These are phyloP conservation scores for Stenotaenia linearis DNA, from an alignment of 2,888 invertebrate genomes.

Conservation along the genomic window DNA sequence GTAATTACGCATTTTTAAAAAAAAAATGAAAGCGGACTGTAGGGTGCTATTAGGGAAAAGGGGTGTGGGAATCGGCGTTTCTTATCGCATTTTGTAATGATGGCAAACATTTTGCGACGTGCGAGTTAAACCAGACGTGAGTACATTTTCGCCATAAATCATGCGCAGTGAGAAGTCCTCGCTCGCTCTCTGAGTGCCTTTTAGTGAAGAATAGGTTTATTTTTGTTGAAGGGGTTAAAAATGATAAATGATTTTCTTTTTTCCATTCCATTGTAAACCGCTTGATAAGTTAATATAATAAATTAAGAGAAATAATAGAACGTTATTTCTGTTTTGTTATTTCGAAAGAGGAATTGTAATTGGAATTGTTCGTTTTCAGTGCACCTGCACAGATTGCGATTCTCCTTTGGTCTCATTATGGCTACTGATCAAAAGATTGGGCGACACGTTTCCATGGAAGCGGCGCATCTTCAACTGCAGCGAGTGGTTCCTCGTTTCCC, in stretches of 20 bases:
- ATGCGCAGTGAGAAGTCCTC: background rate
- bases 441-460: conserved; percentile 11
- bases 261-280: background rate
- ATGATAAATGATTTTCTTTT: background rate
- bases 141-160: conserved; percentile 1
- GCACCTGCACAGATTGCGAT: background rate
- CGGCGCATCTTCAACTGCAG: background rate
- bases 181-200: conserved; percentile 1
- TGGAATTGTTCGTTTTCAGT: background rate
- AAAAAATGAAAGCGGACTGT: background rate
- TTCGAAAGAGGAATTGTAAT: background rate
- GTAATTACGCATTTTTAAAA: conserved; percentile 4
- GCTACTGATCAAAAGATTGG: conserved; percentile 21
- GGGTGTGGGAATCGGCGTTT: conserved; percentile 8
- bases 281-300: background rate
- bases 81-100: conserved; percentile 20
- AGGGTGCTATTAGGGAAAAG: background rate
- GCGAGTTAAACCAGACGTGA: conserved; percentile 3
- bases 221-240: background rate
- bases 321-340: background rate
- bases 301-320: background rate
- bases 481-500: conserved; percentile 17
- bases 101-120: conserved; percentile 16
- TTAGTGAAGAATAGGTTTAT: conserved; percentile 3
- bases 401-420: background rate